Evolutionary conservation across 2,888 invertebrate species (phyloP).

Genomic region (Coelinius sp.): DNA sequence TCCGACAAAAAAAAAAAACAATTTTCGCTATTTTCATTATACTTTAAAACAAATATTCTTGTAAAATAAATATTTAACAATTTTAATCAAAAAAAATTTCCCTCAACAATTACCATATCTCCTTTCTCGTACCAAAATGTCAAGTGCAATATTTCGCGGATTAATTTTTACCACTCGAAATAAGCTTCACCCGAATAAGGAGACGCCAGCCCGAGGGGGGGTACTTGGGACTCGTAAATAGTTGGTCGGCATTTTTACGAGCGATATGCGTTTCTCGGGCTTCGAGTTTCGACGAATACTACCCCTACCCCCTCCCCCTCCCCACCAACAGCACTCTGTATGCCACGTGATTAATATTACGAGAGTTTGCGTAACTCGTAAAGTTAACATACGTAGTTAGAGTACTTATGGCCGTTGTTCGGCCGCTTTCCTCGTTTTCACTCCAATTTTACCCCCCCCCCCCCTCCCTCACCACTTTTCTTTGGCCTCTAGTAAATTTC

Average conservation of each 20-base stretch:
- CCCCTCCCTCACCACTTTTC: not conserved
- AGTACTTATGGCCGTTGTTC: slow-evolving; percentile 48
- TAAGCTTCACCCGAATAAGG: slow-evolving; percentile 38
- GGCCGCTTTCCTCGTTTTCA: slow-evolving; percentile 35
- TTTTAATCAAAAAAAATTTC: no score
- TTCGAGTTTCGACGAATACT: slow-evolving; percentile 41
- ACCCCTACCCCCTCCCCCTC: not conserved
- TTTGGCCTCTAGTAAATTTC: not conserved
- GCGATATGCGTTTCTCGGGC: slow-evolving; percentile 55
- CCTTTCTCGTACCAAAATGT: not conserved
- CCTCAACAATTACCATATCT: not conserved
- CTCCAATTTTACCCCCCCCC: slow-evolving; percentile 30
- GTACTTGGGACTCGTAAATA: slow-evolving; percentile 57
- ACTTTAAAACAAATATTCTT: no score
- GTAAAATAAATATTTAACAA: no score
- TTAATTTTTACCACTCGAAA: slow-evolving; percentile 38
- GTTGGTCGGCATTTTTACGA: slow-evolving; percentile 60
- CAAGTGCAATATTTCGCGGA: slow-evolving; percentile 30
- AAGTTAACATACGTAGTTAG: slow-evolving; percentile 62
- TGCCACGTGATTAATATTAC: slow-evolving; percentile 68
- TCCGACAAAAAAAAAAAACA: no score
- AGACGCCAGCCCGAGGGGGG: not conserved
- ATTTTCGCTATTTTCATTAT: no score
- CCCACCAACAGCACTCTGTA: slow-evolving; percentile 33
- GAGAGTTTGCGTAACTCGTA: slow-evolving; percentile 69